Conservation (phyloP, 2,113 vertebrate genomes). For the Ochotona princeps region DNA sequence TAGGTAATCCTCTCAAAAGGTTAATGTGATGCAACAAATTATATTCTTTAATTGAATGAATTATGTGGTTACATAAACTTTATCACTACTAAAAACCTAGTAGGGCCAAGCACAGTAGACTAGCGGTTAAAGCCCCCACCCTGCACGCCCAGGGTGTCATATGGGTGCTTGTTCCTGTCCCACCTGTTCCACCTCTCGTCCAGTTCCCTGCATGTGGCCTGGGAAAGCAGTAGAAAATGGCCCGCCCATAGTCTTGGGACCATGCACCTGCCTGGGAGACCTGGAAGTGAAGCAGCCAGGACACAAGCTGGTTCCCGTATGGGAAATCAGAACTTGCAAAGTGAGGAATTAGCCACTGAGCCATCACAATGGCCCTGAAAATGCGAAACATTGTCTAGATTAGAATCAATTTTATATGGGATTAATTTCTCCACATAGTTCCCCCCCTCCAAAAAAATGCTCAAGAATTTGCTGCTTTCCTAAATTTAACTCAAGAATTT, state of each 20-base stretch:
- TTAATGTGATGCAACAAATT: not conserved
- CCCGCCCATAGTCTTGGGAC: too few species aligned
- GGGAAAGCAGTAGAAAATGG: too few species aligned
- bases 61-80: not conserved
- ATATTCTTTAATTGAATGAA: not conserved
- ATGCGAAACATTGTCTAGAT: not conserved
- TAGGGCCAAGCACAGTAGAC: too few species aligned
- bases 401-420: not conserved
- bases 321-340: not conserved
- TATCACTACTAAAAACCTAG: not conserved
- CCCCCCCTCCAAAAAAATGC: not conserved
- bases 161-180: too few species aligned
- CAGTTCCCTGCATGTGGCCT: too few species aligned
- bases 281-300: not conserved
- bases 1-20: not conserved
- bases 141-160: too few species aligned
- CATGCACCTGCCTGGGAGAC: not conserved
- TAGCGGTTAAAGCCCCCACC: too few species aligned
- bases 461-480: not conserved
- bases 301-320: not conserved
- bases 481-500: conserved; percentile 22
- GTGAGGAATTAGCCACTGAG: too few species aligned
- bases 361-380: not conserved
- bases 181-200: too few species aligned
- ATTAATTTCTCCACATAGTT: conserved; percentile 7